Evolutionary conservation across 2,888 invertebrate genomes (phyloP), one percentile per base, ranked within the genome.

Genomic region (Pomacea canaliculata): DNA sequence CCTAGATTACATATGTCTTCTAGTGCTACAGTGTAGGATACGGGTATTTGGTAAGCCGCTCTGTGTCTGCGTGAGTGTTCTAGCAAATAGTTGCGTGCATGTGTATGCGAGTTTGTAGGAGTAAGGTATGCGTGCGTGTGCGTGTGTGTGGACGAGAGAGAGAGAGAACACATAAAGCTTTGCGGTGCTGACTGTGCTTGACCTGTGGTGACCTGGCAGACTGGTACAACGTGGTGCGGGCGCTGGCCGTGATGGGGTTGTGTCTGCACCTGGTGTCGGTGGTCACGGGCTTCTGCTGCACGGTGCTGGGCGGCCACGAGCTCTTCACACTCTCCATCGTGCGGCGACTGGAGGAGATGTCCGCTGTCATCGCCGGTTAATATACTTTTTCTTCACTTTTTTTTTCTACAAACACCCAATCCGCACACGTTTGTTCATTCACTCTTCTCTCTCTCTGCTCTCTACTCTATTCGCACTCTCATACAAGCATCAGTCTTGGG

Each of bases 231-330:
- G 68, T 48, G 23, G 68, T 46, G 68, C 63, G 63, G 10, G n/a
- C 23, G 23, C 27, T 63, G n/a, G 63, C 63, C 8, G 63, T 27
- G 10, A 63, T 63, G 63, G 63, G 23, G 16, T 19, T 63, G 63
- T 63, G 63, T 27, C n/a, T 63, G 16, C 63, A 63, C 63, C n/a
- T 63, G 23, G 63, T 63, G 63, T 63, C 63, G 23, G 63, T 63
- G 10, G 63, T 63, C 63, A 63, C 63, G n/a, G 63, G 63, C 16
- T 63, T n/a, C 12, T 63, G 63, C 63, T 63, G 63, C 63, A 63
- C n/a, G 7, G n/a, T n/a, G n/a, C 63, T 63, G 10, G 63, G 63
- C 9, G 63, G 23, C 23, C 63, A 63, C 12, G 63, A 63, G n/a
- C 63, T 63, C 23, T 23, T 63, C 63, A 63, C 63, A 10, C 19